Evolutionary conservation across 2,797 vertebrate genomes (phyloP).

Genomic region (Poeciliopsis infans): DNA sequence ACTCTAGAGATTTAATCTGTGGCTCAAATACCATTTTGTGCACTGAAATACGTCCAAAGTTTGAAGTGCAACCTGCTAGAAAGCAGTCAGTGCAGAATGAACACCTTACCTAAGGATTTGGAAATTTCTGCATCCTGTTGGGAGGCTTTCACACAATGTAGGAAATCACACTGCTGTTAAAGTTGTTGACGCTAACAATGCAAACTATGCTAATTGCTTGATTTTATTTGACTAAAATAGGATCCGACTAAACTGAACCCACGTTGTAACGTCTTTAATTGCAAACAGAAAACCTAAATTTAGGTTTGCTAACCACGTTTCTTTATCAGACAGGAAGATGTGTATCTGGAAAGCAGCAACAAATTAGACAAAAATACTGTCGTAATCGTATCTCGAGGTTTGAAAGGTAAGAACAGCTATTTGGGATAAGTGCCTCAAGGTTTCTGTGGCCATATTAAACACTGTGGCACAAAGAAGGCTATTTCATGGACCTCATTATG

Average conservation of each 20-base stretch:
- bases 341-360: not conserved
- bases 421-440: not conserved
- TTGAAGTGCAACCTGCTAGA: not conserved
- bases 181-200: not conserved
- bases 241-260: not conserved
- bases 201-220: not conserved
- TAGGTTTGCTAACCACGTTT: not conserved
- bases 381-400: not conserved
- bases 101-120: not conserved
- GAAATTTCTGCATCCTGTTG: not conserved
- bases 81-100: not conserved
- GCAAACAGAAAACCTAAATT: not conserved
- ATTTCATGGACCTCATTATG: not conserved
- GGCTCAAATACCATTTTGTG: too few species aligned
- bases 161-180: not conserved
- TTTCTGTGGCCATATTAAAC: not conserved
- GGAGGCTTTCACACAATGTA: not conserved
- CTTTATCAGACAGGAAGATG: not conserved
- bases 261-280: not conserved
- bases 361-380: not conserved
- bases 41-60: not conserved
- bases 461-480: not conserved
- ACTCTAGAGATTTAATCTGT: too few species aligned
- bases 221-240: not conserved
- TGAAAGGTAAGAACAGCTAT: constrained; percentile 1